phyloP scores from a whole-genome alignment of 2,113 vertebrate species.

The Otis tarda region DNA sequence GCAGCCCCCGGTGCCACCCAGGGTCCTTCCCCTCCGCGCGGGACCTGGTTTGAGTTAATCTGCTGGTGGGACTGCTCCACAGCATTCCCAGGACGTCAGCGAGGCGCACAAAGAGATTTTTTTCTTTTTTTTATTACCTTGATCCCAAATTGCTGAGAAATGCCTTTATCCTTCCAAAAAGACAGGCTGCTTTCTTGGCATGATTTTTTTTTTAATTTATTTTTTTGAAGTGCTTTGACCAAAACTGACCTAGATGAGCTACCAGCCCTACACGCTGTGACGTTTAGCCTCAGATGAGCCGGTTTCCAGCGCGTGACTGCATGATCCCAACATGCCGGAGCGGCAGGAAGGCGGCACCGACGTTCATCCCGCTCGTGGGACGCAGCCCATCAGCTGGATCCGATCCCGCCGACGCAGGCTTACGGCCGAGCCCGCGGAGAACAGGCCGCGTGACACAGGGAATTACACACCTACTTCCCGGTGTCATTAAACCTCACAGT shows the following conservation, averaged over 20 bases:
- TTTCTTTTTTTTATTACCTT: not conserved
- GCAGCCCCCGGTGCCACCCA: constrained; percentile 20
- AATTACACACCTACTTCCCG: not conserved
- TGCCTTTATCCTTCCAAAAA: not conserved
- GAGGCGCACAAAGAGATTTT: not conserved
- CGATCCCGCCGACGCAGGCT: not conserved
- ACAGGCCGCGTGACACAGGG: rapidly evolving
- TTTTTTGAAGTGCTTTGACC: not conserved
- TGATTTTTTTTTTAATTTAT: too few species aligned
- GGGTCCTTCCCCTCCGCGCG: not conserved
- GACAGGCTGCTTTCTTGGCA: not conserved
- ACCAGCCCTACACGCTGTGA: not conserved
- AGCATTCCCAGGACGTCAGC: not conserved
- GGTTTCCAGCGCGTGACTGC: rapidly evolving
- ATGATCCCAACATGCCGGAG: rapidly evolving
- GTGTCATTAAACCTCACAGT: rapidly evolving
- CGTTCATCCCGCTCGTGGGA: not conserved
- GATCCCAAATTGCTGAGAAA: not conserved
- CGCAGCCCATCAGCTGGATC: not conserved
- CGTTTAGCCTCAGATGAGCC: not conserved
- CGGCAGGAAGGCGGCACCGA: not conserved
- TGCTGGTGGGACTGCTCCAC: not conserved
- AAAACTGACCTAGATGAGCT: not conserved
- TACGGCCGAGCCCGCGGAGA: rapidly evolving
- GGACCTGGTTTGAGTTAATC: constrained; percentile 12